Evolutionary conservation across 2,113 vertebrate genomes (phyloP), one percentile per base, ranked within the genome.

Genomic region (Vidua chalybeata): DNA sequence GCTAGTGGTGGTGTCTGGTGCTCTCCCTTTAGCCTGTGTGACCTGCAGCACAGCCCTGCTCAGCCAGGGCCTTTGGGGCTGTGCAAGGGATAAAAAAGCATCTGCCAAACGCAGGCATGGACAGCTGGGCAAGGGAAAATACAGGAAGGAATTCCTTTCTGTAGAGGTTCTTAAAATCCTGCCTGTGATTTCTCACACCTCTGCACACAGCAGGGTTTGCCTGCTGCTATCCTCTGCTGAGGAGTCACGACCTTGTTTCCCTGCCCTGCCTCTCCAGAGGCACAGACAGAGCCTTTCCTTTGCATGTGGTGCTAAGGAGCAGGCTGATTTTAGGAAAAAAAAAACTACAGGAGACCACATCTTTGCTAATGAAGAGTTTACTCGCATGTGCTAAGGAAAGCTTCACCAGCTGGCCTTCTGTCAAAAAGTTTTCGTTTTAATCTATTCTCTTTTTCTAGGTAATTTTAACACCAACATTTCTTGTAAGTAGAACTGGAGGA

Each of bases 341-440:
- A 56, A 2, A 14, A 3, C 22, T n/a, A 11, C 14, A 4, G 0
- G 14, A 13, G 27, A 9, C 8, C 27, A 33, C 33, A 7, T 15
- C 43, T 84, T 48, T 41, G 43, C 41, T 52, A 39, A 48, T 45
- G 39, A 39, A 61, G 16, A 16, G 21, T 68, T 92, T 28, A 9
- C 15, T 54, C 41, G 11, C 26, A 7, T 15, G 5, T 54, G 28
- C 39, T 63, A 15, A 59, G 18, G 73, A 58, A 43, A 67, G 16
- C 13, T 61, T 43, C 28, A 14, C 41, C 20, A 37, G 39, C 33
- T 39, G 48, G 33, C 39, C 9, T 39, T 59, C 26, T 61, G 17
- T 24, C 55, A 33, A 10, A 27, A 75, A n/a, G 5, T 23, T 66
- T 74, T 28, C 17, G 7, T 41, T 74, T 33, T 6, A 41, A 39